Evolutionary conservation across 2,888 invertebrate genomes (phyloP).

Genomic region (Drosophila cracens): DNA sequence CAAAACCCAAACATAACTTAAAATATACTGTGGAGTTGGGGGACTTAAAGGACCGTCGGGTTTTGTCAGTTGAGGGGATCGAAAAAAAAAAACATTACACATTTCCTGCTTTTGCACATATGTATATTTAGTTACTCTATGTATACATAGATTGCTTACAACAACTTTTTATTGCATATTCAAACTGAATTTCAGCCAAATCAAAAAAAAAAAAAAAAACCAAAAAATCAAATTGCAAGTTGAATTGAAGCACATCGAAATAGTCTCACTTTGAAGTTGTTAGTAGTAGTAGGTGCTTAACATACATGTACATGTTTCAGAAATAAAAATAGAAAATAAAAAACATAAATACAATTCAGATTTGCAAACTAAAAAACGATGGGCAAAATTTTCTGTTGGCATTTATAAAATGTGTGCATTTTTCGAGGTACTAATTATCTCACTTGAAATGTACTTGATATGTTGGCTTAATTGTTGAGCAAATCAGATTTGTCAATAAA

Average conservation of each 20-base stretch:
- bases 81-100: constrained; percentile 38
- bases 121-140: constrained; percentile 22
- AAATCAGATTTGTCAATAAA: constrained; percentile 24
- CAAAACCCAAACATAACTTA: constrained; percentile 52
- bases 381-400: not conserved
- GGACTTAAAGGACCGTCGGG: not conserved
- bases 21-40: constrained; percentile 30
- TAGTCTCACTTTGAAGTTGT: not conserved
- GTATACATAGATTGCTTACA: constrained; percentile 35
- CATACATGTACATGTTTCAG: not conserved
- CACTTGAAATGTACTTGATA: constrained; percentile 23
- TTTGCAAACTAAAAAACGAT: constrained; percentile 1
- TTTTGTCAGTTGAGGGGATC: not conserved
- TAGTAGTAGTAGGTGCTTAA: not conserved
- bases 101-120: constrained; percentile 53
- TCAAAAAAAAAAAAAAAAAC: constrained; percentile 1
- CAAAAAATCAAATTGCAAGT: not conserved
- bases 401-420: constrained; percentile 3
- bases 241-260: not conserved
- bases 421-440: constrained; percentile 2
- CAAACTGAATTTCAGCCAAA: constrained; percentile 20
- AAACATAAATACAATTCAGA: not conserved
- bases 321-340: not conserved
- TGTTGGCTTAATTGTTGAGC: constrained; percentile 13
- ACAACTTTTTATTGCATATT: constrained; percentile 48